Conservation (phyloP, 2,888 invertebrate species). For the Hyalella azteca region DNA sequence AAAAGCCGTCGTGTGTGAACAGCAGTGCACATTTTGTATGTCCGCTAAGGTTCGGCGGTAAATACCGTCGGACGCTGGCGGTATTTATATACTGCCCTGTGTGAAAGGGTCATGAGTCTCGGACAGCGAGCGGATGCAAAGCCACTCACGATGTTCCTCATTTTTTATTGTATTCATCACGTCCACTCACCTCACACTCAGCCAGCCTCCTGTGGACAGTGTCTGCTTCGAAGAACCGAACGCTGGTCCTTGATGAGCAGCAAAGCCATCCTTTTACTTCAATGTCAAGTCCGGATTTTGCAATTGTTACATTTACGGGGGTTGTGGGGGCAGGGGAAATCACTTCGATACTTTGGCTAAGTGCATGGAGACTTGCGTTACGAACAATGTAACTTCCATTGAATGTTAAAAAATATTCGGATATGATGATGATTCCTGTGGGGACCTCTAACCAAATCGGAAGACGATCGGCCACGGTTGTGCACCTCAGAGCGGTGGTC, state of each 20-base stretch:
- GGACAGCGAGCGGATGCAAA: too few species aligned
- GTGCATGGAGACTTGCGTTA: slow-evolving; percentile 59
- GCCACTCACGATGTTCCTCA: not conserved
- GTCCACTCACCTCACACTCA: not conserved
- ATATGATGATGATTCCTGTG: not conserved
- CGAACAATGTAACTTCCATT: slow-evolving; percentile 15
- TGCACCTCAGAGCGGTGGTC: not conserved
- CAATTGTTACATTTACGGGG: slow-evolving; percentile 61
- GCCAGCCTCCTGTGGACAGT: not conserved
- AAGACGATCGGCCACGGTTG: not conserved
- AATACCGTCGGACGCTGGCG: too few species aligned
- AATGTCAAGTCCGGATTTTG: slow-evolving; percentile 60
- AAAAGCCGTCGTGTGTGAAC: too few species aligned
- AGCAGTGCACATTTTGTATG: too few species aligned
- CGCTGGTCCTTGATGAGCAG: slow-evolving; percentile 58
- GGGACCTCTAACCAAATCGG: not conserved
- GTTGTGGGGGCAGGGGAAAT: slow-evolving; percentile 61
- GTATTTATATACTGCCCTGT: too few species aligned
- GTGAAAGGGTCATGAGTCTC: too few species aligned
- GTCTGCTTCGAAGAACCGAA: slow-evolving; percentile 58
- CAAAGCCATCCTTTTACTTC: slow-evolving; percentile 59
- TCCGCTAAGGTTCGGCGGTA: too few species aligned
- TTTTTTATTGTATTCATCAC: not conserved
- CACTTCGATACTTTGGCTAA: slow-evolving; percentile 60
- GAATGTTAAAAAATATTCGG: slow-evolving; percentile 22